Percentiles rank a stretch among this genome's conserved stretches.
These are phyloP conservation scores for Tragopan temminckii DNA, from an alignment of 2,797 vertebrate species.

Conservation along the genomic window DNA sequence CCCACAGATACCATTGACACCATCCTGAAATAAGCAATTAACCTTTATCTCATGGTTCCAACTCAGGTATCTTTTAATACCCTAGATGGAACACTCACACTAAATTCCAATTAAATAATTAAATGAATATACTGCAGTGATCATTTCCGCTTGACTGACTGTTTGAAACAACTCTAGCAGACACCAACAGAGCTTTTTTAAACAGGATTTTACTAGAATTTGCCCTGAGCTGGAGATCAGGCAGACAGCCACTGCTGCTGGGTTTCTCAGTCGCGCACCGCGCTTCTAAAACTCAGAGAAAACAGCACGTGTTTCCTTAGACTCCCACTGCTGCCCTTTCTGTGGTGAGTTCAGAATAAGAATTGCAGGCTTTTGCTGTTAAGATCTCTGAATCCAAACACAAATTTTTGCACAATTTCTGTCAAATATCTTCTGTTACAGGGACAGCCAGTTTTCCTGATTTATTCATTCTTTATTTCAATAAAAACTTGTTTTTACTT, in stretches of 20 bases:
- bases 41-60: neutral
- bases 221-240: fast-evolving
- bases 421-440: neutral
- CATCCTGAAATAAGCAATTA: neutral
- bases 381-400: neutral
- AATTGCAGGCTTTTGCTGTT: neutral
- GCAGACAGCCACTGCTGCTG: neutral
- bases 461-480: neutral
- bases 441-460: neutral
- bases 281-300: neutral
- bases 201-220: neutral
- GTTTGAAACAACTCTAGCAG: neutral
- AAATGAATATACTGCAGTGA: neutral
- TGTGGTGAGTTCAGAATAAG: neutral
- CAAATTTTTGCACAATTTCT: neutral
- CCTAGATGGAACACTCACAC: fast-evolving
- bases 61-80: neutral
- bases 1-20: neutral
- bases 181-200: neutral
- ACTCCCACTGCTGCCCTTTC: neutral
- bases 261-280: neutral
- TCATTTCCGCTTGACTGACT: neutral
- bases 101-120: neutral
- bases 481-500: neutral
- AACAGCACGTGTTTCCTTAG: neutral